Evolutionary conservation across 2,888 invertebrate genomes (phyloP).

Genomic region (Acanthopleura granulata): DNA sequence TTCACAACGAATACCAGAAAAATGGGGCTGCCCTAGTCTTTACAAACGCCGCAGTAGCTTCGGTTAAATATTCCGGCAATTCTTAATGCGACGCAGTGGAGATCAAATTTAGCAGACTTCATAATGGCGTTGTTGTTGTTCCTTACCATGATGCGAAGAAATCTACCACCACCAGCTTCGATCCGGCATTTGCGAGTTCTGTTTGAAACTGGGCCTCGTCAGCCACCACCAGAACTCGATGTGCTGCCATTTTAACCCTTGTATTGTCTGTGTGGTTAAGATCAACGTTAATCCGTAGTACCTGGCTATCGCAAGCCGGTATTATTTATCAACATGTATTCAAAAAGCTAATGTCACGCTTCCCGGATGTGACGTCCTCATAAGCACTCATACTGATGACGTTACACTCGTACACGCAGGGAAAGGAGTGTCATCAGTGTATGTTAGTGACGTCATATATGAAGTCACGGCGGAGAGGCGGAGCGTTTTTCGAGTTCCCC

Average conservation of each 20-base stretch:
- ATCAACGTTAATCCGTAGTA: too few relatives aligned
- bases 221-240: constrained; percentile 34
- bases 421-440: too few relatives aligned
- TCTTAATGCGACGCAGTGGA: too few relatives aligned
- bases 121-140: background rate
- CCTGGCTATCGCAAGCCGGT: too few relatives aligned
- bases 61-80: too few relatives aligned
- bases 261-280: too few relatives aligned
- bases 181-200: constrained; percentile 86
- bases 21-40: too few relatives aligned
- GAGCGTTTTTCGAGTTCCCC: too few relatives aligned
- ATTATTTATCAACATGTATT: background rate
- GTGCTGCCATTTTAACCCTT: background rate
- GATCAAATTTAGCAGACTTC: background rate
- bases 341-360: background rate
- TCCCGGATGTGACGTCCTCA: background rate
- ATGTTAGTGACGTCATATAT: too few relatives aligned
- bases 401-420: background rate
- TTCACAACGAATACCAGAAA: too few relatives aligned
- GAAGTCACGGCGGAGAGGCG: too few relatives aligned
- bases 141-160: constrained; percentile 93
- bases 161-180: constrained; percentile 92
- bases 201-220: constrained; percentile 87
- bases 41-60: too few relatives aligned
- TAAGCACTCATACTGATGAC: background rate